Conservation (phyloP, 2,113 vertebrate species). For the Galeopterus variegatus region DNA sequence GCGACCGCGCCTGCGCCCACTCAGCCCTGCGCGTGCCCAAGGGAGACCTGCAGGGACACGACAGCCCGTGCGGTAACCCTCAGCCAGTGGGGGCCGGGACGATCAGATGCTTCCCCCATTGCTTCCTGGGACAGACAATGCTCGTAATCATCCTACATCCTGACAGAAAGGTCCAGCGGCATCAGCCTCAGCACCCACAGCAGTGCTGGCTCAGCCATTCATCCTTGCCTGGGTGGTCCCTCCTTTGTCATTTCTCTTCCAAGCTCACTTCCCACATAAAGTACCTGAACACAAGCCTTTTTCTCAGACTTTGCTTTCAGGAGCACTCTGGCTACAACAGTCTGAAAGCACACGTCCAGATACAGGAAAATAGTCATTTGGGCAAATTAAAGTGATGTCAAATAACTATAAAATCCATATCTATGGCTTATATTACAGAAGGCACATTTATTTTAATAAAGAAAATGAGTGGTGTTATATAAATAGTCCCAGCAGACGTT, state of each 20-base stretch:
- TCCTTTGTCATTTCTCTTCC: neutral
- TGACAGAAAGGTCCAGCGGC: accelerated
- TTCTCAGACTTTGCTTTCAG: neutral
- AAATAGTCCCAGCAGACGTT: slow-evolving; percentile 18
- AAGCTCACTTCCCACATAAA: neutral
- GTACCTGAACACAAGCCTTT: neutral
- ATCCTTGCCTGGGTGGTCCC: accelerated
- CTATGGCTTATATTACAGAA: neutral
- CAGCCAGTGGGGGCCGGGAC: accelerated
- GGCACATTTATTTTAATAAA: slow-evolving; percentile 28
- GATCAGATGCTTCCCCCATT: neutral
- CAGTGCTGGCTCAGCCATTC: neutral
- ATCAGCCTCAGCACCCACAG: neutral
- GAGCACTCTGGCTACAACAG: neutral
- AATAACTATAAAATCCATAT: neutral
- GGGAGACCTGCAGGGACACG: neutral
- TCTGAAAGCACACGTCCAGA: neutral
- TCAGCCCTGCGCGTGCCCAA: neutral
- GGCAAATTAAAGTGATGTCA: slow-evolving; percentile 29
- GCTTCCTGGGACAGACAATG: neutral
- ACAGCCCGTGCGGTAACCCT: accelerated
- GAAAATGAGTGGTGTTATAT: neutral
- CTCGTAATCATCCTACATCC: neutral
- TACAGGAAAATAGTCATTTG: neutral
- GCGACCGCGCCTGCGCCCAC: accelerated